A percentile compares a stretch with the other conserved stretches of the same genome.
phyloP scores from a whole-genome alignment of 2,797 vertebrate species.

The Avahi laniger region DNA sequence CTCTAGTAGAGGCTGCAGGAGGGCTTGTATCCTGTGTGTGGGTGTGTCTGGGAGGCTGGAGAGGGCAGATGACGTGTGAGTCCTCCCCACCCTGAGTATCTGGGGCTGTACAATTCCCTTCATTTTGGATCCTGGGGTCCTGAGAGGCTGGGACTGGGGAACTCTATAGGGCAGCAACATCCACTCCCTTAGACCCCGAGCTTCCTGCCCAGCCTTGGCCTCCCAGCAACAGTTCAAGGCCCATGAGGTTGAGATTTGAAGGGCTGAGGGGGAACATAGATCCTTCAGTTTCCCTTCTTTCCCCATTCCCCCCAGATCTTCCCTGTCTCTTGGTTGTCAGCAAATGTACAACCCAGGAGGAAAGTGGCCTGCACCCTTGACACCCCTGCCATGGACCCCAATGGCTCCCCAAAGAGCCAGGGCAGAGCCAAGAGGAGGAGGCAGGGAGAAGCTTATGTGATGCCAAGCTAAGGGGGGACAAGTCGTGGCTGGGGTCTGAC shows the following conservation, averaged over 20 bases:
- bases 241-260: not conserved
- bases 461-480: not conserved
- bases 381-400: not conserved
- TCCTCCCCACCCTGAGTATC: not conserved
- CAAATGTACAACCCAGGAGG: not conserved
- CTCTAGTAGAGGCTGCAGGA: not conserved
- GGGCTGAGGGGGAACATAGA: not conserved
- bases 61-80: not conserved
- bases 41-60: not conserved
- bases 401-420: not conserved
- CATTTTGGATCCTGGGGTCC: not conserved
- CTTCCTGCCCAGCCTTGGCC: not conserved
- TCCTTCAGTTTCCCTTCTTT: not conserved
- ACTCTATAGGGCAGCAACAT: not conserved
- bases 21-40: not conserved
- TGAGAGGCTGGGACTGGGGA: not conserved
- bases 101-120: not conserved
- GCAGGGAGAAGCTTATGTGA: not conserved
- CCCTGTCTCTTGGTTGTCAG: not conserved
- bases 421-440: not conserved
- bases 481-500: not conserved
- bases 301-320: not conserved
- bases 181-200: not conserved
- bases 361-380: not conserved
- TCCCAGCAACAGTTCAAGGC: not conserved